Evolutionary conservation across 2,797 vertebrate genomes (phyloP).

Genomic region (Onychomys arenicola): DNA sequence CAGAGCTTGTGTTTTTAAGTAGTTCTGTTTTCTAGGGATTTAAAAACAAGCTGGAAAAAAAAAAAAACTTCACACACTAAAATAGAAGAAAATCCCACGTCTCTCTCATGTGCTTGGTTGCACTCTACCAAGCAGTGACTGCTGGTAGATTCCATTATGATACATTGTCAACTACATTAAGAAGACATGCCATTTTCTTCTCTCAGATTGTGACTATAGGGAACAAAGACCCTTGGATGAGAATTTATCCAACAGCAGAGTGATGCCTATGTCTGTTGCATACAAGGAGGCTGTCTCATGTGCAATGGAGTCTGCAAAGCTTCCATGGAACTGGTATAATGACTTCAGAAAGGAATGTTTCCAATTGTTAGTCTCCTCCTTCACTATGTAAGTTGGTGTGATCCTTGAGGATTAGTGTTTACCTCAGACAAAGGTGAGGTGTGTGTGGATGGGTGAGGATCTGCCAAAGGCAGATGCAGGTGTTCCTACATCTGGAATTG

Average conservation of each 20-base stretch:
- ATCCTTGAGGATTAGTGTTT: not conserved
- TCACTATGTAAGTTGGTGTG: not conserved
- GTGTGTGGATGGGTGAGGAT: not conserved
- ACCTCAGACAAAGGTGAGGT: not conserved
- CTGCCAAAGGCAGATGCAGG: not conserved
- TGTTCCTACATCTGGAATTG: not conserved
- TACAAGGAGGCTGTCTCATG: not conserved
- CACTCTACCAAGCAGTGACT: not conserved
- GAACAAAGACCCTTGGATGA: not conserved
- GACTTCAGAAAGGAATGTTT: not conserved
- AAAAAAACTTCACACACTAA: not conserved
- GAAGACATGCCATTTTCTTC: not conserved
- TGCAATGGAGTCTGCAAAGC: not conserved
- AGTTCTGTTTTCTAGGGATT: conserved; percentile 51
- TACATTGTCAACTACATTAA: conserved; percentile 4
- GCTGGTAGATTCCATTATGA: not conserved
- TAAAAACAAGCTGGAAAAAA: conserved; percentile 28
- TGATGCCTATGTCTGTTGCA: not conserved
- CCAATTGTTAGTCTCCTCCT: not conserved
- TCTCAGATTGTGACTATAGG: not conserved
- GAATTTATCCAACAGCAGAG: not conserved
- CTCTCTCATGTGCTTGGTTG: not conserved
- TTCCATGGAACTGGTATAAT: not conserved
- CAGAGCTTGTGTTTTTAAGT: conserved; percentile 27
- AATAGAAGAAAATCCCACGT: not conserved